Conservation (phyloP, 1,140 invertebrate genomes). For the Drosophila kanapiae region DNA sequence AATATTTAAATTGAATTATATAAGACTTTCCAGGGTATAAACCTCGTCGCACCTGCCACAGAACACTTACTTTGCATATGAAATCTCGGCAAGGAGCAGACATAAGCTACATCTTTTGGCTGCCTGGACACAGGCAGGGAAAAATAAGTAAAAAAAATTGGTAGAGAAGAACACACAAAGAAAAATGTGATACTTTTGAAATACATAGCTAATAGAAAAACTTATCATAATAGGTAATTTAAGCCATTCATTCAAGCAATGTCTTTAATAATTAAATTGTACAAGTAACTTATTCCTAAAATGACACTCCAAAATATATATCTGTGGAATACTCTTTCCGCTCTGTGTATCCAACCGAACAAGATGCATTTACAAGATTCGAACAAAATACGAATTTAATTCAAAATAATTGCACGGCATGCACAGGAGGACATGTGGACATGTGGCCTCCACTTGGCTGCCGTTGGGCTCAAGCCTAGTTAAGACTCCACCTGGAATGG, state of each 20-base stretch:
- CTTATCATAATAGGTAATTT: background rate
- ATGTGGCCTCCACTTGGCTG: constrained; percentile 12
- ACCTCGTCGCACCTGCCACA: background rate
- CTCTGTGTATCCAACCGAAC: constrained; percentile 34
- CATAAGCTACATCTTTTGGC: constrained; percentile 17
- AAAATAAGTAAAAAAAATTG: background rate
- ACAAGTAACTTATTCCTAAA: no score
- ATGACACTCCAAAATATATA: background rate
- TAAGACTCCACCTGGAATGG: constrained; percentile 27
- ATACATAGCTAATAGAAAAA: background rate
- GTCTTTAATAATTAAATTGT: no score
- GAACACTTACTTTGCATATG: constrained; percentile 45
- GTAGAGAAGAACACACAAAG: background rate
- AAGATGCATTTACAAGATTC: constrained; percentile 84
- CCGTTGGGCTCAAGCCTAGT: constrained; percentile 46
- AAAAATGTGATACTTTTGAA: background rate
- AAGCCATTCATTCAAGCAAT: no score
- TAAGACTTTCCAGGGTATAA: constrained; percentile 9
- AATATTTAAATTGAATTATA: background rate
- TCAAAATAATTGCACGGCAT: constrained; percentile 84
- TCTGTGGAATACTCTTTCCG: background rate
- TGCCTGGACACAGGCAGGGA: constrained; percentile 1
- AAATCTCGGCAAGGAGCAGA: constrained; percentile 11
- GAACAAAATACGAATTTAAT: constrained; percentile 84
- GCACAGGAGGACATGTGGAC: constrained; percentile 61